Conservation (phyloP, 2,797 vertebrate species). For the Pyrocephalus nanus region DNA sequence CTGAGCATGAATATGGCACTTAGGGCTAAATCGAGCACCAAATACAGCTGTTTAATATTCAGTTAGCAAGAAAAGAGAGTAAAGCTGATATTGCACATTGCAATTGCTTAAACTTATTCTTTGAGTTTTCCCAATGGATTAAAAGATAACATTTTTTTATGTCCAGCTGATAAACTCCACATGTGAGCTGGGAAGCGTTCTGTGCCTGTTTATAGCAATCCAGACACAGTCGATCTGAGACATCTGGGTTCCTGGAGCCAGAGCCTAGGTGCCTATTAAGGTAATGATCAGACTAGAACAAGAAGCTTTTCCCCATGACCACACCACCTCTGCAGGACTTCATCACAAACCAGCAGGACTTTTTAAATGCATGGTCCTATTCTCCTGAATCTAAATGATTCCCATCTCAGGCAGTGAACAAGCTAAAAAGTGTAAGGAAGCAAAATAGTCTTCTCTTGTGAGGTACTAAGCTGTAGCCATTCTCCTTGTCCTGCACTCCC, state of each 20-base stretch:
- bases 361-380: background rate
- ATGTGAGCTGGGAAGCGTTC: background rate
- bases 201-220: background rate
- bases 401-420: background rate
- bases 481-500: background rate
- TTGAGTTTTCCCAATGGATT: background rate
- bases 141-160: background rate
- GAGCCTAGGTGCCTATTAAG: background rate
- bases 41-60: background rate
- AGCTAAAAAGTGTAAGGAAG: background rate
- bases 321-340: background rate
- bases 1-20: background rate
- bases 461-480: background rate
- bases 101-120: background rate
- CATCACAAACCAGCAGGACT: background rate
- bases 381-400: background rate
- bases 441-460: background rate
- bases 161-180: background rate
- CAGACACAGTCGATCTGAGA: background rate
- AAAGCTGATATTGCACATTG: background rate
- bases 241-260: background rate
- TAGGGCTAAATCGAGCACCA: slow-evolving; percentile 15
- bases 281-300: background rate
- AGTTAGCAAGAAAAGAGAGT: background rate
- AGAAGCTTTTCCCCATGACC: background rate